Percentiles rank a stretch among this genome's conserved stretches.
These are phyloP conservation scores for Nothura maculosa DNA, from an alignment of 2,797 vertebrate species.

Conservation along the genomic window DNA sequence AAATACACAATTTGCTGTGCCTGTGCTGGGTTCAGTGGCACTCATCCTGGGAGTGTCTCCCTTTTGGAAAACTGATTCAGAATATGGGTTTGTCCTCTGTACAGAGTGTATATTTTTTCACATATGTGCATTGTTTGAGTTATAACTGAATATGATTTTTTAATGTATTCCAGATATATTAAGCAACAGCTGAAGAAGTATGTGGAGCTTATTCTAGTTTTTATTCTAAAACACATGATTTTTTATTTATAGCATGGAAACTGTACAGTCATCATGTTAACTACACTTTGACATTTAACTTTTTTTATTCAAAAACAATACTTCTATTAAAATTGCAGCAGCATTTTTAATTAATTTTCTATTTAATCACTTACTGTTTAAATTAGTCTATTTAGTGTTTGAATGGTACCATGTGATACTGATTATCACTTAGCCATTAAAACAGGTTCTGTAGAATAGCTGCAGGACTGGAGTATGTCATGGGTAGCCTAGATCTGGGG, in stretches of 20 bases:
- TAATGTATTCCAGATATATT: constrained; percentile 59
- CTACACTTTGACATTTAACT: not conserved
- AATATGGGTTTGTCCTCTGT: not conserved
- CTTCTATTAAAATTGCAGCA: not conserved
- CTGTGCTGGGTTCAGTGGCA: not conserved
- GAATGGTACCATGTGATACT: not conserved
- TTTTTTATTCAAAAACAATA: not conserved
- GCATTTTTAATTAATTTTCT: not conserved
- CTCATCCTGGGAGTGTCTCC: rapidly evolving
- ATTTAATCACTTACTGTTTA: not conserved
- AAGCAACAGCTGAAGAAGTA: constrained; percentile 43
- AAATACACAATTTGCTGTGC: not conserved
- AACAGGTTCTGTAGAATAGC: not conserved
- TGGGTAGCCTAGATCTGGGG: not conserved
- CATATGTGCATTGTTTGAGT: not conserved
- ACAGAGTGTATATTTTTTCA: not conserved
- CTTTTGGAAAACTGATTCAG: not conserved
- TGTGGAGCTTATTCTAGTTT: constrained; percentile 19
- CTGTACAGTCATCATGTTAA: not conserved
- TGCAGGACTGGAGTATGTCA: not conserved
- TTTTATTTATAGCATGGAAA: constrained; percentile 57
- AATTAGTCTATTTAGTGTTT: not conserved
- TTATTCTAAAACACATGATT: constrained; percentile 13
- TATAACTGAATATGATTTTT: constrained; percentile 18
- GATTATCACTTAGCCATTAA: not conserved